A percentile compares a stretch with the other conserved stretches of the same genome.
Evolutionary conservation across 2,888 invertebrate species (phyloP).

Genomic region (Andrena bucephala): DNA sequence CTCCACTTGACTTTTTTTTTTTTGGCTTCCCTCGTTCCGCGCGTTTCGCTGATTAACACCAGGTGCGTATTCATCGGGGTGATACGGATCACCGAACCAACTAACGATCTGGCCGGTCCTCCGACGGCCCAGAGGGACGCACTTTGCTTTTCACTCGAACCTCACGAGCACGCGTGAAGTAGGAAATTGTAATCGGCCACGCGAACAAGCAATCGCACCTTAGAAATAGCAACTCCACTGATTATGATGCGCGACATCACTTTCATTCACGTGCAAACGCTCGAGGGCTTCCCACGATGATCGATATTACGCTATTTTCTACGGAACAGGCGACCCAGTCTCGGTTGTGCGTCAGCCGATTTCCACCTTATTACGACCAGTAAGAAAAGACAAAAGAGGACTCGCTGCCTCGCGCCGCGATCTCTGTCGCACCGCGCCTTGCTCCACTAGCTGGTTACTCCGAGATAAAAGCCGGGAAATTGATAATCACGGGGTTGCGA

Average conservation of each 20-base stretch:
- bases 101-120: conserved; percentile 41
- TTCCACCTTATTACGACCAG: conserved; percentile 31
- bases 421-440: conserved; percentile 30
- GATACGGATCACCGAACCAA: conserved; percentile 55
- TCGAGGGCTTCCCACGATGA: conserved; percentile 20
- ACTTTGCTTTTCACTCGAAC: conserved; percentile 20
- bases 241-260: neutral
- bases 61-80: conserved; percentile 37
- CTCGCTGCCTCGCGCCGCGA: conserved; percentile 41
- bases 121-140: neutral
- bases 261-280: conserved; percentile 18
- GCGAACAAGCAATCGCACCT: neutral
- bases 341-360: conserved; percentile 24
- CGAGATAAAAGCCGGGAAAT: neutral
- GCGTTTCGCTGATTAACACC: conserved; percentile 68
- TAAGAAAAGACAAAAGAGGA: conserved; percentile 37
- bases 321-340: conserved; percentile 38
- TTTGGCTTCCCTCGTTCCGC: conserved; percentile 36
- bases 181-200: conserved; percentile 12
- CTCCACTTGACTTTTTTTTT: conserved; percentile 39
- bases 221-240: neutral
- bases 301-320: conserved; percentile 47
- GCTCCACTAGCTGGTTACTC: conserved; percentile 26
- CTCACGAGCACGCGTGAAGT: neutral
- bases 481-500: conserved; percentile 1